Percentiles rank a stretch among this genome's conserved stretches.
Conservation (phyloP, 2,797 vertebrate species). For the Karalla daura region DNA sequence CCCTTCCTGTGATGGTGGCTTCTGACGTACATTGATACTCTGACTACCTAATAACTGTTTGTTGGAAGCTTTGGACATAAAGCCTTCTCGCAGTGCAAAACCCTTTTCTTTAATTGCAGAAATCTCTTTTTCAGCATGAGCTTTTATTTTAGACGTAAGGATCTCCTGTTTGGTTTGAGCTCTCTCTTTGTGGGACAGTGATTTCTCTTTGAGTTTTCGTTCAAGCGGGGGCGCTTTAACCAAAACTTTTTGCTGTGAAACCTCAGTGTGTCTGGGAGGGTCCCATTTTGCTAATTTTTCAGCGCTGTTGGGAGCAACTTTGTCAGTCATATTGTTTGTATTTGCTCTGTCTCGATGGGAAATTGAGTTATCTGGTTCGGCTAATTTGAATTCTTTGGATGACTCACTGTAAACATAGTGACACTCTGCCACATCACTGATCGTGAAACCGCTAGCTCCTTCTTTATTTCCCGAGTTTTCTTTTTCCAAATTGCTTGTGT, state of each 20-base stretch:
- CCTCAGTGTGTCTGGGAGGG: conserved; percentile 29
- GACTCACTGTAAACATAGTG: conserved; percentile 70
- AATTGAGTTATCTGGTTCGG: conserved; percentile 31
- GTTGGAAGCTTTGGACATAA: conserved; percentile 67
- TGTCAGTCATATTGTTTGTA: conserved; percentile 30
- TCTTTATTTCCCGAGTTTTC: conserved; percentile 32
- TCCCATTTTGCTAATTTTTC: conserved; percentile 47
- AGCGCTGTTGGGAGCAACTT: conserved; percentile 36
- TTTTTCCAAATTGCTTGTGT: conserved; percentile 1
- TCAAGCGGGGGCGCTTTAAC: conserved; percentile 37
- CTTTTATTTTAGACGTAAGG: conserved; percentile 85
- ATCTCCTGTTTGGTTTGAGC: conserved; percentile 85
- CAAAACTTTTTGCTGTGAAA: conserved; percentile 43
- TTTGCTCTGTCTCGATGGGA: conserved; percentile 27
- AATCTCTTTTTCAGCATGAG: conserved; percentile 87
- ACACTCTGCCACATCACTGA: conserved; percentile 43
- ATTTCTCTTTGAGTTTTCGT: conserved; percentile 66
- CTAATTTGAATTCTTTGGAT: conserved; percentile 75
- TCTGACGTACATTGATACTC: conserved; percentile 60
- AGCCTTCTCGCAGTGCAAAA: conserved; percentile 72
- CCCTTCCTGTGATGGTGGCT: conserved; percentile 55
- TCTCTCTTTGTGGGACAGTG: conserved; percentile 76
- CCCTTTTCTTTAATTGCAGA: conserved; percentile 86
- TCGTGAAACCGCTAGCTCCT: conserved; percentile 11
- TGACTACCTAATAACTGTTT: conserved; percentile 58